phyloP scores from a whole-genome alignment of 2,113 vertebrate species.

The Rhinichthys klamathensis region DNA sequence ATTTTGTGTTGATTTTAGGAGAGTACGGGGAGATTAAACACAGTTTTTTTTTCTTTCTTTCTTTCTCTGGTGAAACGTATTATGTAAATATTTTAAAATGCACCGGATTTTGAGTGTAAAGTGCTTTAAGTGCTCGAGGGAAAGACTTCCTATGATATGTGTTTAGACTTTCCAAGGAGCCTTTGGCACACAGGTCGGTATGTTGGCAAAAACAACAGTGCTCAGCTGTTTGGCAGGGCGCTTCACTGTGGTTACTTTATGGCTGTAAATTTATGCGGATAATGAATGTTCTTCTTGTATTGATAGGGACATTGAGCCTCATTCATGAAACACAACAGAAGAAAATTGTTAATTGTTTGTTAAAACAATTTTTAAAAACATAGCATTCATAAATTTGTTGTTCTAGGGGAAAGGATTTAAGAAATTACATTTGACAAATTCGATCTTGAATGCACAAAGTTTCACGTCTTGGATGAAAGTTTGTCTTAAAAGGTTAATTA shows the following conservation, averaged over 20 bases:
- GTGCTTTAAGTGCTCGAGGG: background rate
- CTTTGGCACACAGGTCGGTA: background rate
- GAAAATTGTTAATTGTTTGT: too few relatives aligned
- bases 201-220: constrained; percentile 23
- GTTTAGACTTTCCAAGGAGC: background rate
- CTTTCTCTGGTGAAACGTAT: background rate
- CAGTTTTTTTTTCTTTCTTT: too few relatives aligned
- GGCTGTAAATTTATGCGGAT: background rate
- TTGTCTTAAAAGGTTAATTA: too few relatives aligned
- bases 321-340: background rate
- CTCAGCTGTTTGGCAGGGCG: background rate
- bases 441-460: too few relatives aligned
- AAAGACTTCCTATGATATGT: background rate
- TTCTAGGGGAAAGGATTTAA: background rate
- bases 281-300: background rate
- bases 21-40: background rate
- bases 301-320: background rate
- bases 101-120: background rate
- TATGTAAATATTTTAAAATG: background rate
- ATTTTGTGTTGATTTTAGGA: background rate
- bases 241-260: background rate
- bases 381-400: too few relatives aligned
- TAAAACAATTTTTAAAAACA: too few relatives aligned
- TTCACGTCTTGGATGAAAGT: too few relatives aligned
- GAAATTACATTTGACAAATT: background rate